These are phyloP conservation scores for Sebastes diaconus DNA, from an alignment of 2,797 vertebrate species.

Conservation along the genomic window DNA sequence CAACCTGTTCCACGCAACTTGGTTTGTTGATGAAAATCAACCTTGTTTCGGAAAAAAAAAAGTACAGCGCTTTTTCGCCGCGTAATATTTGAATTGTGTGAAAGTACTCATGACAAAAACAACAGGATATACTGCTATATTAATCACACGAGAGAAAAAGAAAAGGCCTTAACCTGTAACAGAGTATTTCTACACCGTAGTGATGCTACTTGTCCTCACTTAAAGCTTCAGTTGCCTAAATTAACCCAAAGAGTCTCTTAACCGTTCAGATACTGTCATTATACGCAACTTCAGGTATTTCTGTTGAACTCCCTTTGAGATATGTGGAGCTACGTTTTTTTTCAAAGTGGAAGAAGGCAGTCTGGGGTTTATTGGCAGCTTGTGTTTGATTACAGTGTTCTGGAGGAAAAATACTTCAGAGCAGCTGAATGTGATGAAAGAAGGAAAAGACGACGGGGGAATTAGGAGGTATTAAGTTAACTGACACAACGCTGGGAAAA, in stretches of 20 bases:
- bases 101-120: too few species aligned
- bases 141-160: rapidly evolving
- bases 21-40: too few species aligned
- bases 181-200: too few species aligned
- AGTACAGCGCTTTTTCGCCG: too few species aligned
- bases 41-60: too few species aligned
- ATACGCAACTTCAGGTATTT: not conserved
- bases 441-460: not conserved
- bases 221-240: not conserved
- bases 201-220: rapidly evolving
- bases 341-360: not conserved
- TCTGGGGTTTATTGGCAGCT: not conserved
- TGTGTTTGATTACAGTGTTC: not conserved
- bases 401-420: not conserved
- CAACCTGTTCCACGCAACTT: too few species aligned
- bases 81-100: too few species aligned
- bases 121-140: too few species aligned
- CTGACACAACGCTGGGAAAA: not conserved
- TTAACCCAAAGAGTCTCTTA: not conserved
- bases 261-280: too few species aligned
- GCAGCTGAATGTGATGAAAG: constrained; percentile 7
- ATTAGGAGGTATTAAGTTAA: not conserved
- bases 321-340: too few species aligned
- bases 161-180: too few species aligned
- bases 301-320: not conserved